These are phyloP conservation scores for Craterocephalus amniculus DNA, from an alignment of 2,797 vertebrate genomes.

Conservation along the genomic window DNA sequence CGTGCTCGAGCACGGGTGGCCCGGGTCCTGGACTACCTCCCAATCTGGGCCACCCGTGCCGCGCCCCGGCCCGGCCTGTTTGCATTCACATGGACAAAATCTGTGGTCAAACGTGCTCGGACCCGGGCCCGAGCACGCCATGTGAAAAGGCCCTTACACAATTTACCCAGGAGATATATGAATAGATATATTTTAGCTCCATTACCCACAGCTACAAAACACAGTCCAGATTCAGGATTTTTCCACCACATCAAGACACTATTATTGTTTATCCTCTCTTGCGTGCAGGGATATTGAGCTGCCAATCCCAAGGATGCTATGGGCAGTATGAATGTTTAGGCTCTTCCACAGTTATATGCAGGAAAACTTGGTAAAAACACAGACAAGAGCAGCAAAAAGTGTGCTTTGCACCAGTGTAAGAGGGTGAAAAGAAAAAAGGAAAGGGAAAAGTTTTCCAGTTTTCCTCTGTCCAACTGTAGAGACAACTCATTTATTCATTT, in stretches of 20 bases:
- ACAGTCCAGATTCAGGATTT: constrained; percentile 1
- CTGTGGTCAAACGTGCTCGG: too few relatives aligned
- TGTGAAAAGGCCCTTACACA: neutral
- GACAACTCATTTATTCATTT: constrained; percentile 32
- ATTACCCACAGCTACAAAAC: neutral
- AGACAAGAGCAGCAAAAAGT: constrained; percentile 32
- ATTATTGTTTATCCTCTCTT: constrained; percentile 12
- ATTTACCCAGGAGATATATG: neutral
- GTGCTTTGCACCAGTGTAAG: constrained; percentile 14
- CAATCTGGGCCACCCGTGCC: too few relatives aligned
- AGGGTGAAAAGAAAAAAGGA: constrained; percentile 40
- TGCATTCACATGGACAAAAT: too few relatives aligned
- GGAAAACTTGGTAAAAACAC: constrained; percentile 49
- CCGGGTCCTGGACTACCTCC: too few relatives aligned
- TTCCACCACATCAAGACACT: constrained; percentile 5
- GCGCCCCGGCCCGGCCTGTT: too few relatives aligned
- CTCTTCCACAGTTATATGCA: constrained; percentile 16
- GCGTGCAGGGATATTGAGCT: constrained; percentile 19
- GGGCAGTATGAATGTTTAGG: constrained; percentile 15
- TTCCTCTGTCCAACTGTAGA: neutral
- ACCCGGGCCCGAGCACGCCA: too few relatives aligned
- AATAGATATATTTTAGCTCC: neutral
- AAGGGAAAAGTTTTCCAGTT: too few relatives aligned
- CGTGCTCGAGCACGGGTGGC: too few relatives aligned
- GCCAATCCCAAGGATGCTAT: constrained; percentile 1